Percentiles rank a stretch among this genome's conserved stretches.
Evolutionary conservation across 1,140 invertebrate species (phyloP).

Genomic region (Cecropterus lyciades): DNA sequence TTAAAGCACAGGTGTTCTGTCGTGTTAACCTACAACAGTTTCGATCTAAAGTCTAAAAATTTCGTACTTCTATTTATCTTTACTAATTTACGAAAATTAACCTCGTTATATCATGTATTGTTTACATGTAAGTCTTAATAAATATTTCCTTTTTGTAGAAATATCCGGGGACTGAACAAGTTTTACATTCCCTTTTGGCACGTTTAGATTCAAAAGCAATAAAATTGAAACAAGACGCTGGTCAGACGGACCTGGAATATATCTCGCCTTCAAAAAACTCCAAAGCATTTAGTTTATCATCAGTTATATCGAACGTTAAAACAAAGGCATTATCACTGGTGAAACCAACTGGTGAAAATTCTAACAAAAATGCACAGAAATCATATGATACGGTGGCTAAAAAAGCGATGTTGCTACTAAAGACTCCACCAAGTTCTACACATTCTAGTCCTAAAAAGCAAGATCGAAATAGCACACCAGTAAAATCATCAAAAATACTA

Average conservation of each 20-base stretch:
- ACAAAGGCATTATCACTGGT: conserved; percentile 83
- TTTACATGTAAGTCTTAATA: too few species aligned
- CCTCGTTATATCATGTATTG: too few species aligned
- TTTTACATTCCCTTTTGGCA: conserved; percentile 80
- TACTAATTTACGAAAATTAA: too few species aligned
- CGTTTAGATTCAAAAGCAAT: conserved; percentile 75
- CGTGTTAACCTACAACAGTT: too few species aligned
- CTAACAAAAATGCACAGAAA: conserved; percentile 47
- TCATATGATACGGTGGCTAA: conserved; percentile 55
- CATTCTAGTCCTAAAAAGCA: conserved; percentile 48
- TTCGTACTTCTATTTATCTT: too few species aligned
- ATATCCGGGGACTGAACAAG: conserved; percentile 78
- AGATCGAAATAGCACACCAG: conserved; percentile 15
- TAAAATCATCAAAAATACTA: conserved; percentile 1
- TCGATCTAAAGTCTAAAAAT: too few species aligned
- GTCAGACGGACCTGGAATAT: conserved; percentile 40
- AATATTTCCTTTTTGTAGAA: conserved; percentile 70
- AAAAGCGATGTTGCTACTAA: conserved; percentile 58
- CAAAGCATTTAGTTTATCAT: conserved; percentile 68
- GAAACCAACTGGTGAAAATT: conserved; percentile 76
- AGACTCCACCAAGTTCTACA: conserved; percentile 64
- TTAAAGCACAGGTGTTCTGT: too few species aligned
- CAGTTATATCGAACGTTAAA: conserved; percentile 82
- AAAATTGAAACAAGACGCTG: conserved; percentile 43
- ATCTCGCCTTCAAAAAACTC: conserved; percentile 52